Percentiles rank a stretch among this genome's conserved stretches.
Evolutionary conservation across 2,797 vertebrate genomes (phyloP).

Genomic region (Coccyzus lansbergi): DNA sequence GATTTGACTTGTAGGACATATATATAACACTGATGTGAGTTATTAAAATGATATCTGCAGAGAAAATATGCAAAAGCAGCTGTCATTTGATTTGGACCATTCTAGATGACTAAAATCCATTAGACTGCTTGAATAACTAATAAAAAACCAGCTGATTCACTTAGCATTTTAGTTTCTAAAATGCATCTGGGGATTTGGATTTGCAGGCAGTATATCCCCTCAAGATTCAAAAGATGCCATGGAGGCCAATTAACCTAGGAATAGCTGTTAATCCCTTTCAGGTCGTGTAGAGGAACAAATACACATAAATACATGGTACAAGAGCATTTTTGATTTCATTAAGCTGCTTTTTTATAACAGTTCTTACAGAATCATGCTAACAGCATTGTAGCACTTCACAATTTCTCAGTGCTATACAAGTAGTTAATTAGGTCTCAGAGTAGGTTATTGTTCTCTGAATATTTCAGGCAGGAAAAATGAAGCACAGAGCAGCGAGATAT

Average conservation of each 20-base stretch:
- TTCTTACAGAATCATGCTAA: not conserved
- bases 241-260: constrained; percentile 24
- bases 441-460: not conserved
- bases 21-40: not conserved
- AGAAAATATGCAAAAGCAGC: constrained; percentile 10
- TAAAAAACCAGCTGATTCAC: not conserved
- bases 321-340: constrained; percentile 5
- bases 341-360: constrained; percentile 2
- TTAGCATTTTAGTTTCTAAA: not conserved
- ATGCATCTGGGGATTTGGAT: not conserved
- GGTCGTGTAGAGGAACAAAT: not conserved
- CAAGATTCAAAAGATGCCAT: not conserved
- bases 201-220: not conserved
- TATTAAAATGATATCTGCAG: constrained; percentile 26
- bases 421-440: not conserved
- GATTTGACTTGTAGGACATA: not conserved
- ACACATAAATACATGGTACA: not conserved
- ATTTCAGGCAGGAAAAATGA: not conserved
- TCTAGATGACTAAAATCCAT: not conserved
- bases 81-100: not conserved
- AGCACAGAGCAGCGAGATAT: not conserved
- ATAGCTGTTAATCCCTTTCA: constrained; percentile 18
- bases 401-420: not conserved
- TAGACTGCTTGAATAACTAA: constrained; percentile 6
- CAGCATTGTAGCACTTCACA: not conserved